These are phyloP conservation scores for Aphrophora alni DNA, from an alignment of 2,888 invertebrate genomes.

Conservation along the genomic window DNA sequence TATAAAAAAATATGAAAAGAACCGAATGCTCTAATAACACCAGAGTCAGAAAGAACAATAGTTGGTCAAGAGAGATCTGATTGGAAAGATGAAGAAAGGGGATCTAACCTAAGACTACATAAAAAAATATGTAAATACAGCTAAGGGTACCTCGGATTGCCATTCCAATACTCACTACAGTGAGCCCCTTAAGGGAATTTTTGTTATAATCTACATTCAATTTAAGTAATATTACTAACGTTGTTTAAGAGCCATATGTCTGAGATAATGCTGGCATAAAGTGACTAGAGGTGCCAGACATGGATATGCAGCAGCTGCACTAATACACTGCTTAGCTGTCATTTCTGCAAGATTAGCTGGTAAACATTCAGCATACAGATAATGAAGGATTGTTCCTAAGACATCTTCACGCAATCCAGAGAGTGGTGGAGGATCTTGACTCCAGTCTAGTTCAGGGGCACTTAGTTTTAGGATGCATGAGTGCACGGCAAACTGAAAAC, in stretches of 20 bases:
- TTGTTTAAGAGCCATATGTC: constrained; percentile 68
- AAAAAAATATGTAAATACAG: too few species aligned
- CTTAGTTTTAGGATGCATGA: constrained; percentile 64
- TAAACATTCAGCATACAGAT: constrained; percentile 69
- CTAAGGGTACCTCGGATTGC: too few species aligned
- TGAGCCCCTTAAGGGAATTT: too few species aligned
- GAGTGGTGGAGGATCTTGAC: constrained; percentile 62
- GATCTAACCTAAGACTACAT: too few species aligned
- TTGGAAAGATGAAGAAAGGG: too few species aligned
- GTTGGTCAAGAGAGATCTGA: too few species aligned
- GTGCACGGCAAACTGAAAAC: constrained; percentile 62
- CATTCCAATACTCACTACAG: too few species aligned
- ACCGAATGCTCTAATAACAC: too few species aligned
- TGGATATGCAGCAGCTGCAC: constrained; percentile 61
- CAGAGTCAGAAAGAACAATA: too few species aligned
- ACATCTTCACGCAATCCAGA: constrained; percentile 66
- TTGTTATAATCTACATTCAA: too few species aligned
- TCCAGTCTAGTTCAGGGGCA: constrained; percentile 65
- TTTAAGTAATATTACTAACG: too few species aligned
- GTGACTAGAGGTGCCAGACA: constrained; percentile 64
- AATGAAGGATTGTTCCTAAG: constrained; percentile 67
- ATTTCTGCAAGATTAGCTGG: constrained; percentile 65
- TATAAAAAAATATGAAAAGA: too few species aligned
- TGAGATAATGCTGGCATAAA: constrained; percentile 66
- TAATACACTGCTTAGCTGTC: constrained; percentile 64